Evolutionary conservation across 1,140 invertebrate species (phyloP), one percentile per base, ranked within the genome.

Genomic region (Propsilocerus akamusi): DNA sequence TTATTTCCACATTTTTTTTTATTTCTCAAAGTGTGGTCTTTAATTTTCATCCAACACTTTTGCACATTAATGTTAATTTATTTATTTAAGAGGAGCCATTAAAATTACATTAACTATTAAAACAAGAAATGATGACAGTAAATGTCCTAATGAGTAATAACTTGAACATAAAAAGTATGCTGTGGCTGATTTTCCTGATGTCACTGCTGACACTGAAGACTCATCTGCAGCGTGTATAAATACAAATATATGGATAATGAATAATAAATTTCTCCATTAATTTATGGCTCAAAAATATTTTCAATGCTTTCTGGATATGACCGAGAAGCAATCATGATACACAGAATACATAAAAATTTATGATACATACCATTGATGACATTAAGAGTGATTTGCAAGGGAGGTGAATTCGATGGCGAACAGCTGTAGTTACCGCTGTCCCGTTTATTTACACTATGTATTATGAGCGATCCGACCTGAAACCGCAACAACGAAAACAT

Each of bases 381-480:
- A 54, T 65, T 63, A 52, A 65, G 53, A 54, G 62, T 59, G 49
- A 65, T 60, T 25, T 57, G 62, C 20, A 65, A 59, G 26, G 61
- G 56, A 50, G 56, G 58, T 50, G 63, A 65, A 46, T 65, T 65
- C 49, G 63, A 64, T 23, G 63, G 63, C 54, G 6, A 37, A 37
- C 3, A 37, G 2, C 3, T 17, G 7, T 17, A 37, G 5, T 37
- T 37, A 37, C 32, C 32, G 26, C 63, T 63, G 47, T 65, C 63
- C 53, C 59, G 59, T 51, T 65, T 65, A 14, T 58, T 61, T 51
- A 65, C 61, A 58, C 80, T 77, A 60, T 80, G 80, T 60, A 92
- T 88, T 52, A 78, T 72, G 52, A 87, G 65, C 50, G 62, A 64
- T 41, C 62, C 63, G 55, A 66, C 63, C 62, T 66, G 54, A 12